Evolutionary conservation across 2,888 invertebrate genomes (phyloP).

Genomic region (Myopa testacea): DNA sequence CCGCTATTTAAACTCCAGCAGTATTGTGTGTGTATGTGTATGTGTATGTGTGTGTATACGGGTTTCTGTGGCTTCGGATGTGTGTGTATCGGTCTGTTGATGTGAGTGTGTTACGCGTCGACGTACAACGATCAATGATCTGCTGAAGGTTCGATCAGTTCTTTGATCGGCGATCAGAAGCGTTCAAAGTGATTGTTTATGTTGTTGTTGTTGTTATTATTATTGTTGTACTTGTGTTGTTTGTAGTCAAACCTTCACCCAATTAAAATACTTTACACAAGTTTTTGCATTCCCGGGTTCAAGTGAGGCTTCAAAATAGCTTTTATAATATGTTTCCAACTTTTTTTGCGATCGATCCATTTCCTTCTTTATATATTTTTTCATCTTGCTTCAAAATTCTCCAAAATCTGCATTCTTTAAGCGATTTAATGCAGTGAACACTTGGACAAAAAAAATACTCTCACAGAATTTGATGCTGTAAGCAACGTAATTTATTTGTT

Average conservation of each 20-base stretch:
- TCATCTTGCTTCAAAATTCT: too few species aligned
- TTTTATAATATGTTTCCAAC: too few species aligned
- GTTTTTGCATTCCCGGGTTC: too few species aligned
- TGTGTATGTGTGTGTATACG: not conserved
- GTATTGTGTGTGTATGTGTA: constrained; percentile 15
- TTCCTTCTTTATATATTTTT: too few species aligned
- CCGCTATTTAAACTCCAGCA: constrained; percentile 62
- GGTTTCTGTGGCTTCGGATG: not conserved
- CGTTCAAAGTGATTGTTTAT: constrained; percentile 36
- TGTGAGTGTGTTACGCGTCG: constrained; percentile 17
- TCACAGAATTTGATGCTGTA: too few species aligned
- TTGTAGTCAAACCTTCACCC: not conserved
- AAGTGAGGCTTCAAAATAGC: too few species aligned
- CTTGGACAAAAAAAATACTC: too few species aligned
- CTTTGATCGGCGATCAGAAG: not conserved
- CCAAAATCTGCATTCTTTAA: too few species aligned
- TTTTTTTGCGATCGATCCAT: too few species aligned
- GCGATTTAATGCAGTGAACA: too few species aligned
- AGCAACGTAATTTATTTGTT: too few species aligned
- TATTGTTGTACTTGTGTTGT: not conserved
- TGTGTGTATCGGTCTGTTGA: constrained; percentile 5
- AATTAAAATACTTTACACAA: too few species aligned
- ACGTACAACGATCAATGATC: not conserved
- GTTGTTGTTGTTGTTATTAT: constrained; percentile 30
- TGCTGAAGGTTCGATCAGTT: constrained; percentile 3